Evolutionary conservation across 1,140 invertebrate species (phyloP).

Genomic region (Ips nitidus): DNA sequence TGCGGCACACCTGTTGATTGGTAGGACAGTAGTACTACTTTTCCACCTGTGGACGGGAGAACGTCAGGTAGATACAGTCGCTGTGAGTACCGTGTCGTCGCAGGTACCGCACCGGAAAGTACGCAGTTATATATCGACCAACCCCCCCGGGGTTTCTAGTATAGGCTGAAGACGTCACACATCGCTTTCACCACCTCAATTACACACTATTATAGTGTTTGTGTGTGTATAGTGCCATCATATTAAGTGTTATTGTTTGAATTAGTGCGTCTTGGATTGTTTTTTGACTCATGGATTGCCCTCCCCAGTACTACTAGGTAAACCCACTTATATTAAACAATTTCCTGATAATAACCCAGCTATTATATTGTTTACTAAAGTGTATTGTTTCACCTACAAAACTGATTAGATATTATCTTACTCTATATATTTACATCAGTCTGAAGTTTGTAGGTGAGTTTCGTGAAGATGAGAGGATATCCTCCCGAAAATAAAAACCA

Average conservation of each 20-base stretch:
- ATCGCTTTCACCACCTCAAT: too few relatives aligned
- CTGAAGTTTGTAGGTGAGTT: neutral
- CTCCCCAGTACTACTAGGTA: too few relatives aligned
- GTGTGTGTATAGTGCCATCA: too few relatives aligned
- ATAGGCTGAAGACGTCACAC: too few relatives aligned
- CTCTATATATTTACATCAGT: neutral
- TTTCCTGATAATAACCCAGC: neutral
- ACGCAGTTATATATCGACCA: too few relatives aligned
- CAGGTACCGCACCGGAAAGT: neutral
- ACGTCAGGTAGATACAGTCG: constrained; percentile 17
- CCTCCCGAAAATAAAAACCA: neutral
- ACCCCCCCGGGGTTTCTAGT: too few relatives aligned
- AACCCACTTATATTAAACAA: too few relatives aligned
- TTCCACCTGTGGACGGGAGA: constrained; percentile 30
- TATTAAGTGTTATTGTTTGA: too few relatives aligned
- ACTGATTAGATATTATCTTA: constrained; percentile 2
- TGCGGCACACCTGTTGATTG: constrained; percentile 33
- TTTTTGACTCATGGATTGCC: too few relatives aligned
- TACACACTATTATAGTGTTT: too few relatives aligned
- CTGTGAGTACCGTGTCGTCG: constrained; percentile 1
- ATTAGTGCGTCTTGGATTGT: too few relatives aligned
- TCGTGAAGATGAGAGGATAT: neutral
- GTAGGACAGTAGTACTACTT: constrained; percentile 29
- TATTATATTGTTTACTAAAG: neutral
- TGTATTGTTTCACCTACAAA: neutral